phyloP scores from a whole-genome alignment of 2,888 invertebrate genomes.

The Heliconius charithonia region DNA sequence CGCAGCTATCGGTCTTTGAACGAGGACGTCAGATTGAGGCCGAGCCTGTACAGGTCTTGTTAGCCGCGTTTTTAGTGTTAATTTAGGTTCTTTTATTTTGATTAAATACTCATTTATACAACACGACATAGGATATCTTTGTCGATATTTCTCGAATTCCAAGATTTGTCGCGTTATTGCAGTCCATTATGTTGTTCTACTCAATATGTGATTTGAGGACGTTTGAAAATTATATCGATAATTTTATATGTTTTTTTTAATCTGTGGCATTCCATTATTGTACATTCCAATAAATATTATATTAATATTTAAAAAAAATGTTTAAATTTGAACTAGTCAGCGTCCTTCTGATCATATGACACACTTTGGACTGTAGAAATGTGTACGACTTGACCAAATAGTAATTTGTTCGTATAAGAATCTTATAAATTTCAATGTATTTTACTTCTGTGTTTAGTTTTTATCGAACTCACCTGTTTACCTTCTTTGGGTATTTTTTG shows the following conservation, averaged over 20 bases:
- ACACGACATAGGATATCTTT: constrained; percentile 52
- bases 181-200: not conserved
- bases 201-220: not conserved
- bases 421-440: not conserved
- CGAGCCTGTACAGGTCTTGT: constrained; percentile 21
- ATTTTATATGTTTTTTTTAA: not conserved
- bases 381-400: not conserved
- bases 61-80: constrained; percentile 41
- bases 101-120: constrained; percentile 57
- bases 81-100: constrained; percentile 44
- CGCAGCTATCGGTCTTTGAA: constrained; percentile 51
- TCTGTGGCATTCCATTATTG: constrained; percentile 14
- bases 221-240: not conserved
- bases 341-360: constrained; percentile 6
- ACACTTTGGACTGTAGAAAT: constrained; percentile 6
- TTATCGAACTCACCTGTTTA: constrained; percentile 14
- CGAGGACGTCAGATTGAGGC: constrained; percentile 10
- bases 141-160: constrained; percentile 15
- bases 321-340: not conserved
- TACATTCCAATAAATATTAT: constrained; percentile 4
- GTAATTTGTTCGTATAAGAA: not conserved
- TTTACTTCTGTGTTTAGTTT: not conserved
- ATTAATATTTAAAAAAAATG: not conserved
- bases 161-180: not conserved
- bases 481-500: constrained; percentile 7